Evolutionary conservation across 1,140 invertebrate genomes (phyloP), one percentile per base, ranked within the genome.

Genomic region (Cecropterus lyciades): DNA sequence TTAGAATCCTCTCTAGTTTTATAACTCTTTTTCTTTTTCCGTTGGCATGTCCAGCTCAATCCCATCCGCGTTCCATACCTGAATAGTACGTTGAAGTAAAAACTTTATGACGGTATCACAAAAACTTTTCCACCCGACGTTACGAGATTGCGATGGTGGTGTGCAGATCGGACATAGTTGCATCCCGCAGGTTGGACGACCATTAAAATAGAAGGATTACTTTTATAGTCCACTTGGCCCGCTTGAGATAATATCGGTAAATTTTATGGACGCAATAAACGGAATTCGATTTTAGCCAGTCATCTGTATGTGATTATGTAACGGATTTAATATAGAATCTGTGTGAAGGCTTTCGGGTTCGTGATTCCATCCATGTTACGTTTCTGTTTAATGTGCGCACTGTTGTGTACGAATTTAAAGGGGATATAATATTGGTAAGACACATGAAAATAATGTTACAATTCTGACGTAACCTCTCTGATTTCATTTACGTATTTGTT

Each of bases 151-250:
- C 59, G 45, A 40, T 43, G 45, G 52, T 60, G 51, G 67, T 55
- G 69, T 66, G 80, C 73, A 77, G 77, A 84, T 84, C 80, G 75
- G 73, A 70, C 78, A 85, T 82, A 88, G 80, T 87, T 91, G 82
- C 82, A 86, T 79, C 80, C 80, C 79, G 75, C 85, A 88, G 85
- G 82, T 87, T 85, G 79, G 77, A 78, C 75, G 73, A 75, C 77
- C 84, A 91, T 89, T 90, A 91, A 91, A 89, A 88, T 89, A 82
- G 85, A 86, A 85, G 88, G 86, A 87, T 91, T 91, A 87, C 85
- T 91, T 91, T 91, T 89, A 91, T 89, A 60, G 80, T 81, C 76
- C 84, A 75, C 81, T 85, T 87, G 79, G 84, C 80, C 73, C 88
- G 86, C 82, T 84, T 85, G 79, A 89, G 86, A 91, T 91, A 91